Evolutionary conservation across 2,888 invertebrate species (phyloP), one percentile per base, ranked within the genome.

Genomic region (Chloroclystis v-ata): DNA sequence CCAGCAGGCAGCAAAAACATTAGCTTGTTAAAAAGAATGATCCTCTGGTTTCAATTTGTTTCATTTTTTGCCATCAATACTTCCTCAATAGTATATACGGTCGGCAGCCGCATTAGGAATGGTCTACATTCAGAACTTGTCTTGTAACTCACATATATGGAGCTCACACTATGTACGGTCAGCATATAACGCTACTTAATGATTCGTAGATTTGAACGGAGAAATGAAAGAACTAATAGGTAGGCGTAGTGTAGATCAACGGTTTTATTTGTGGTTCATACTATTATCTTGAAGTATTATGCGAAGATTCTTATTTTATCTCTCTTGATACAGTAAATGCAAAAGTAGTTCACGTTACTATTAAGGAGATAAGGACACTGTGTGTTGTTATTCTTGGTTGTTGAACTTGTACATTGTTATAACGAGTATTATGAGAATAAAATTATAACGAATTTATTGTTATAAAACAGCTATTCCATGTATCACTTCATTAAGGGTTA

Each of bases 151-250:
- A 39, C 46, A 6, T 12, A 42, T 50, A 46, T 30, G 50, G 50
- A 20, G 50, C 35, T 46, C 39, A 33, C 49, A 37, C 50, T 50
- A 40, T 50, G 43, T 50, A 50, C 37, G 50, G 50, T 29, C 42
- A 39, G 61, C 43, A 42, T 39, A 47, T 72, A 75, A 74, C 74
- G 72, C 67, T 71, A 72, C 66, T 70, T 74, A 75, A 72, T 67
- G 61, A 61, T 37, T 13, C 42, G 45, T 49, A 20, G 3, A 5
- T 2, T 20, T 20, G 20, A 20, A 20, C 2, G 5, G 20, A 20
- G 20, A 20, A 5, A 20, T 20, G 20, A 20, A 20, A 20, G 20
- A 20, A 20, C 5, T 46, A 46, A 46, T 24, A 35, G 37, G 38
- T 43, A 29, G 35, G 4, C 16, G 3, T 39, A 28, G 35, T 14